Conservation (phyloP, 1,140 invertebrate species). For the Zaprionus capensis region DNA sequence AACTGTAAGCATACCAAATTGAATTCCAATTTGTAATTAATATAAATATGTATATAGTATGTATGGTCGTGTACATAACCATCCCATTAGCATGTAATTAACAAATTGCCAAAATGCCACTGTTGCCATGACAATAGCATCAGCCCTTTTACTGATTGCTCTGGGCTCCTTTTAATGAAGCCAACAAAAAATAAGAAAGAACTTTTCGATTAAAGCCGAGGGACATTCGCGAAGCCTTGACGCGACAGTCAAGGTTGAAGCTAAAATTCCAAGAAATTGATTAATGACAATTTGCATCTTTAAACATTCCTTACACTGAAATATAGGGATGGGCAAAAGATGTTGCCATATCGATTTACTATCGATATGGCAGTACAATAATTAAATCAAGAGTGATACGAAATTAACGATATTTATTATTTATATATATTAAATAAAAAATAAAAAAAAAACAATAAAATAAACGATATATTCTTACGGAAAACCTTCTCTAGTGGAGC, state of each 20-base stretch:
- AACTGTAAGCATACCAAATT: background rate
- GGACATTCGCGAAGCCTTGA: background rate
- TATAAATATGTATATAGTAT: background rate
- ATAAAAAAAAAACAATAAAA: too few species aligned
- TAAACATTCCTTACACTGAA: too few species aligned
- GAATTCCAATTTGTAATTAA: conserved; percentile 5
- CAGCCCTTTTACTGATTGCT: background rate
- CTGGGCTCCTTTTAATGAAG: background rate
- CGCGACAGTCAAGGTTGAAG: background rate
- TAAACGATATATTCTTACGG: too few species aligned
- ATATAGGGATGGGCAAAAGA: too few species aligned
- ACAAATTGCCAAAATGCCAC: conserved; percentile 6
- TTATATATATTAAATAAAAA: too few species aligned
- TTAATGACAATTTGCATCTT: background rate
- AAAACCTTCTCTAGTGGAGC: too few species aligned
- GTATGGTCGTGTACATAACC: background rate
- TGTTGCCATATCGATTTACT: background rate
- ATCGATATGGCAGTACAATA: background rate
- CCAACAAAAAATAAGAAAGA: background rate
- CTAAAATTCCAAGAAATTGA: background rate
- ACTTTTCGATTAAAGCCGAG: background rate
- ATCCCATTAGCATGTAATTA: conserved; percentile 7
- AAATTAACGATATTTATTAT: background rate
- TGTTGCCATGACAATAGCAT: background rate
- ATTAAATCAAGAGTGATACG: background rate